phyloP scores from a whole-genome alignment of 2,797 vertebrate genomes.

The Gastrophryne carolinensis region DNA sequence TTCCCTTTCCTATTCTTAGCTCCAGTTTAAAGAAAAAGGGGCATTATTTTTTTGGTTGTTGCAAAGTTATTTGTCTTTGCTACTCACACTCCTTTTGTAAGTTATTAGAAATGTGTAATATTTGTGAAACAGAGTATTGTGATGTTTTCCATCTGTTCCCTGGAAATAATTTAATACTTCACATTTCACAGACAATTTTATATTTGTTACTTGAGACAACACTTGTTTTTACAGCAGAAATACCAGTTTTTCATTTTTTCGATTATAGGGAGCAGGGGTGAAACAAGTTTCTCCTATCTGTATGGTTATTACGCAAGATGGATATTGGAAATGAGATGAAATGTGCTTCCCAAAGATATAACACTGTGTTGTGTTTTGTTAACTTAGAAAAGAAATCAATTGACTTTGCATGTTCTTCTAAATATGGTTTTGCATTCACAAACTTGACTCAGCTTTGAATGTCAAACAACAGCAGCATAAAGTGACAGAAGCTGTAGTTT shows the following conservation, averaged over 20 bases:
- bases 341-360: conserved; percentile 20
- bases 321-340: conserved; percentile 45
- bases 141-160: conserved; percentile 29
- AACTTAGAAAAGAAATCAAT: conserved; percentile 23
- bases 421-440: conserved; percentile 20
- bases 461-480: not conserved
- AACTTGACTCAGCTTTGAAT: not conserved
- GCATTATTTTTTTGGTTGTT: not conserved
- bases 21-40: not conserved
- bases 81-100: conserved; percentile 18
- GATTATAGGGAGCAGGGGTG: conserved; percentile 43
- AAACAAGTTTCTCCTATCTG: conserved; percentile 39
- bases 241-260: conserved; percentile 44
- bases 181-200: conserved; percentile 46
- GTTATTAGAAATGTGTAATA: conserved; percentile 35
- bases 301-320: conserved; percentile 39
- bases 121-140: conserved; percentile 37
- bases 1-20: too few species aligned
- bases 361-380: conserved; percentile 38
- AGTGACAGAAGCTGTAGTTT: not conserved
- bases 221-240: conserved; percentile 44
- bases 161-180: conserved; percentile 45
- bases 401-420: conserved; percentile 36
- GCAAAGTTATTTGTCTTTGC: conserved; percentile 39
- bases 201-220: conserved; percentile 29